A percentile compares a stretch with the other conserved stretches of the same genome.
These are phyloP conservation scores for Porphyrio hochstetteri DNA, from an alignment of 2,113 vertebrate genomes.

Conservation along the genomic window DNA sequence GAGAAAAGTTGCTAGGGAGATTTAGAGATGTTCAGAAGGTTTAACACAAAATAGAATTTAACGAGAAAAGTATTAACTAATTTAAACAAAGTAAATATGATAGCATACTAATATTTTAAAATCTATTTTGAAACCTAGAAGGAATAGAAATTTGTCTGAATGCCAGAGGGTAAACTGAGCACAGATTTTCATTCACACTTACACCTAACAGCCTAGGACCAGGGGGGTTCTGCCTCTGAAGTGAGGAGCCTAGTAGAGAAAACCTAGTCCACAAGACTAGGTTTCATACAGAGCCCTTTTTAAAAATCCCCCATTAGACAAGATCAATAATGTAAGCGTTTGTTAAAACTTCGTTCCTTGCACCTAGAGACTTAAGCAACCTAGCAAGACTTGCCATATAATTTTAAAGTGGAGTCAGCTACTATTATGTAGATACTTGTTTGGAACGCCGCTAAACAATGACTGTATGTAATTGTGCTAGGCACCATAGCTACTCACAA, in stretches of 20 bases:
- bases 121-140: neutral
- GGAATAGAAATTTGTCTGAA: neutral
- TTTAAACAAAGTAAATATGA: neutral
- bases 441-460: neutral
- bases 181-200: neutral
- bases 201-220: neutral
- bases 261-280: neutral
- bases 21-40: neutral
- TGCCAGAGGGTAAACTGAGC: neutral
- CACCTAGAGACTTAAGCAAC: neutral
- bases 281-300: neutral
- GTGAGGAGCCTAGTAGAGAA: neutral
- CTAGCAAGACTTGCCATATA: neutral
- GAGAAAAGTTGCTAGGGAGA: neutral
- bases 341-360: neutral
- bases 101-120: rapidly evolving
- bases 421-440: neutral
- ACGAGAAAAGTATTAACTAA: neutral
- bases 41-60: neutral
- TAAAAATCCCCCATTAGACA: neutral
- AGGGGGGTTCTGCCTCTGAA: neutral
- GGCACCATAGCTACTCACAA: neutral
- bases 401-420: neutral
- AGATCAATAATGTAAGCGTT: neutral
- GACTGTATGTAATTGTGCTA: too few relatives aligned